Conservation (phyloP, 1,140 invertebrate genomes). For the Matsumurasca onukii region DNA sequence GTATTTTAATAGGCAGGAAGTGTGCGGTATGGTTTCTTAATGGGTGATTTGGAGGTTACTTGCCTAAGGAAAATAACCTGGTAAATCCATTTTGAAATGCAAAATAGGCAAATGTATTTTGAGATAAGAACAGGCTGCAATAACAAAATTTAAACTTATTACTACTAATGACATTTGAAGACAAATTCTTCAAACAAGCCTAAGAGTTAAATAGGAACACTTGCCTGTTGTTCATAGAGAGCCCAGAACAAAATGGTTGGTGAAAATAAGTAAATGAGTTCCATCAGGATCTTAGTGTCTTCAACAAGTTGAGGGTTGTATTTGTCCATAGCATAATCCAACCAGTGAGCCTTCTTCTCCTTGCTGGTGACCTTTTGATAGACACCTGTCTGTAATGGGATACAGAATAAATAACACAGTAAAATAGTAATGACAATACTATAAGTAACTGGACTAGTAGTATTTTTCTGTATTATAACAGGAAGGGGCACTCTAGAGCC, state of each 20-base stretch:
- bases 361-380: slow-evolving; percentile 50
- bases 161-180: too few relatives aligned
- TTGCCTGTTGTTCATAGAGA: slow-evolving; percentile 78
- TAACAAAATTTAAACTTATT: too few relatives aligned
- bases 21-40: too few relatives aligned
- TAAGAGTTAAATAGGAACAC: slow-evolving; percentile 14
- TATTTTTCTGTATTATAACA: background rate
- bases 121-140: too few relatives aligned
- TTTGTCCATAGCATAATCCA: slow-evolving; percentile 72
- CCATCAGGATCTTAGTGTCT: slow-evolving; percentile 73
- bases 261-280: slow-evolving; percentile 74
- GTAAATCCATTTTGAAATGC: too few relatives aligned
- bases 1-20: too few relatives aligned
- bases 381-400: slow-evolving; percentile 47
- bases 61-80: too few relatives aligned
- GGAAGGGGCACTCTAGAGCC: background rate
- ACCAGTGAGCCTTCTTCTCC: slow-evolving; percentile 65
- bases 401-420: too few relatives aligned
- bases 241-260: slow-evolving; percentile 91
- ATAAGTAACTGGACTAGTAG: background rate
- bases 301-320: slow-evolving; percentile 66
- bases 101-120: too few relatives aligned
- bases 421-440: too few relatives aligned
- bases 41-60: too few relatives aligned
- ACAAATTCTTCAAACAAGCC: too few relatives aligned